Base-by-base conservation (phyloP, 2,113 vertebrate genomes). In the Hemichromis elongatus region DNA sequence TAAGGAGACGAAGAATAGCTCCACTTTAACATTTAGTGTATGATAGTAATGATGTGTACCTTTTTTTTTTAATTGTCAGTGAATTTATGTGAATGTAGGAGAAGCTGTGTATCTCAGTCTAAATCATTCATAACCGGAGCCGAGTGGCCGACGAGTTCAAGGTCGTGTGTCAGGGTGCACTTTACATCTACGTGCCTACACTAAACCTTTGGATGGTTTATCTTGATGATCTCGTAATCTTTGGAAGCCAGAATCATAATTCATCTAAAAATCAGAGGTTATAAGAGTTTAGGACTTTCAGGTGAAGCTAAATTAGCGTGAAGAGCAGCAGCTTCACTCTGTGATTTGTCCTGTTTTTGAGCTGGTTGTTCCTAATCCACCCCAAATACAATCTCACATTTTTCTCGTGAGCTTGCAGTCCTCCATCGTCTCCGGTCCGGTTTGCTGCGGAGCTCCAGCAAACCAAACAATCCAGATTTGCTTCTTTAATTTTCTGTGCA, bases 231-330 rank as follows among this genome's bases (percentile, higher is more conserved):
- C 47, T 50, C 18, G 47, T 50, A 50, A 42, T 42, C 61, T 40
- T 40, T 14, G 33, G 61, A 66, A 66, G 3, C 61, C 33, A 66
- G 40, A 66, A 9, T 57, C 24, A 28, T 9, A 57, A 61, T 1
- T 7, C 5, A n/a, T 10, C 16, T 19, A 11, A 61, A 61, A 19
- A 45, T 28, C 13, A 6, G 3, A 47, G 66, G 40, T 7, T 7
- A 13, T 26, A n/a, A 19, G n/a, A 53, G 4, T 53, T 52, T 9
- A 0, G 5, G 24, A 18, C 40, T 0, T 73, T 45, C 66, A 73
- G 66, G 21, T 73, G 40, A 47, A 30, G 1, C 24, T 18, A 7
- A 28, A 16, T 28, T 19, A 4, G 14, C 47, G 24, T 47, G 40
- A 50, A 12, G 68, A 50, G 3, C 42, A 50, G 42, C 68, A 73